A percentile compares a stretch with the other conserved stretches of the same genome.
Evolutionary conservation across 2,113 vertebrate genomes (phyloP).

Genomic region (Kryptolebias marmoratus): DNA sequence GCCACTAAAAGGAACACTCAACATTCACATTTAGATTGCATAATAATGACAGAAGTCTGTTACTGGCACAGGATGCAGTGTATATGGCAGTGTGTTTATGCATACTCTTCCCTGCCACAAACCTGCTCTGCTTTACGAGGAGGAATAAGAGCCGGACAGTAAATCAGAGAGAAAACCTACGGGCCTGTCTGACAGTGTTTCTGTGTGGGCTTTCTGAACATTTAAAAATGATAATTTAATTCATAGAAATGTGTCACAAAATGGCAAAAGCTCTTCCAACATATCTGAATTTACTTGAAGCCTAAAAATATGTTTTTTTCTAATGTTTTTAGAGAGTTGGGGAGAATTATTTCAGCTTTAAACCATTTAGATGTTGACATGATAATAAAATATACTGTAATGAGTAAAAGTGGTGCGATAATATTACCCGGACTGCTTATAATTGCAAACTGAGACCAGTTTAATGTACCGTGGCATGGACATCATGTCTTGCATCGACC

Average conservation of each 20-base stretch:
- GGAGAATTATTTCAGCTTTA: neutral
- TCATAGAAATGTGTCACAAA: neutral
- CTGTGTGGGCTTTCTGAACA: neutral
- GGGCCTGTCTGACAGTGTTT: neutral
- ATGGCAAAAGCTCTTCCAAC: neutral
- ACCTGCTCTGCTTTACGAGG: conserved; percentile 45
- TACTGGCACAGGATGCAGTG: conserved; percentile 73
- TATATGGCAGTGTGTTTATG: conserved; percentile 70
- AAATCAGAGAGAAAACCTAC: conserved; percentile 9
- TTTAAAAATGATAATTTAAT: neutral
- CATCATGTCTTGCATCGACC: neutral
- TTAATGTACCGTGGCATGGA: conserved; percentile 37
- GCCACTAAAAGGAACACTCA: conserved; percentile 46
- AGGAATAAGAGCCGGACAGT: conserved; percentile 24
- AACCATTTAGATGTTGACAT: neutral
- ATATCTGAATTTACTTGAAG: neutral
- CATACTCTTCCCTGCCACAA: conserved; percentile 51
- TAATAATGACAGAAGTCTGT: conserved; percentile 73
- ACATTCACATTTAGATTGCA: conserved; percentile 75
- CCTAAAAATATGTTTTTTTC: neutral
- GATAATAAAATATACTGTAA: neutral
- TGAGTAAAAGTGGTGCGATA: neutral
- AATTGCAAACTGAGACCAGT: conserved; percentile 29
- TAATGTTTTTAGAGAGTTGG: neutral
- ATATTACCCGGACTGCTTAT: conserved; percentile 10